Evolutionary conservation across 2,113 vertebrate species (phyloP).

Genomic region (Gopherus evgoodei): DNA sequence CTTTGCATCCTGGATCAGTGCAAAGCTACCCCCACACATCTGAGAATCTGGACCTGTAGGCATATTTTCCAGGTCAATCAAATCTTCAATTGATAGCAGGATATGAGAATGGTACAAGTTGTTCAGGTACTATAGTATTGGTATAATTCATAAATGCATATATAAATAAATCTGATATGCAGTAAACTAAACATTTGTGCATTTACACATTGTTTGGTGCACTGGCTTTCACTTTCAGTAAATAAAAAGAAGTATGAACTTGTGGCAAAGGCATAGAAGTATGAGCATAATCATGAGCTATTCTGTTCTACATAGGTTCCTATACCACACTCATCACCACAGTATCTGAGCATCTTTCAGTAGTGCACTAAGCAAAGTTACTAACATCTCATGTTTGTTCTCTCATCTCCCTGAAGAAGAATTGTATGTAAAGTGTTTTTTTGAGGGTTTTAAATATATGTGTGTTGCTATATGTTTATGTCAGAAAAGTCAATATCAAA

Average conservation of each 20-base stretch:
- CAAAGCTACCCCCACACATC: not conserved
- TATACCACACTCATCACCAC: not conserved
- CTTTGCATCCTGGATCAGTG: not conserved
- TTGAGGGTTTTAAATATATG: not conserved
- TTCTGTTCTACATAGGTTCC: not conserved
- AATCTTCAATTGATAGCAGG: not conserved
- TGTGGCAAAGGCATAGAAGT: not conserved
- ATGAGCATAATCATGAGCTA: not conserved
- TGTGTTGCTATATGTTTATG: not conserved
- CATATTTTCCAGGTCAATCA: not conserved
- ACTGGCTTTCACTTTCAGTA: not conserved
- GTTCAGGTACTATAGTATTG: not conserved
- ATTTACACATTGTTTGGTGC: not conserved
- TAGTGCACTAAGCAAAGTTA: not conserved
- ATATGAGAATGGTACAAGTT: not conserved
- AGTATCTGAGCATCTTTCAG: not conserved
- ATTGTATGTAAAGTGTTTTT: not conserved
- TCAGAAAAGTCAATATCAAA: not conserved
- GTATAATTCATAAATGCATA: not conserved
- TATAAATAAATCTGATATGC: not conserved
- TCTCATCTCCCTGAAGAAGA: not conserved
- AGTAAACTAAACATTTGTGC: not conserved
- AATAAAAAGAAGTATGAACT: not conserved
- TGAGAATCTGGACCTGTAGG: not conserved
- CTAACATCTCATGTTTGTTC: not conserved